Base-by-base conservation (phyloP, 2,888 invertebrate species). In the Parnassius orleans region DNA sequence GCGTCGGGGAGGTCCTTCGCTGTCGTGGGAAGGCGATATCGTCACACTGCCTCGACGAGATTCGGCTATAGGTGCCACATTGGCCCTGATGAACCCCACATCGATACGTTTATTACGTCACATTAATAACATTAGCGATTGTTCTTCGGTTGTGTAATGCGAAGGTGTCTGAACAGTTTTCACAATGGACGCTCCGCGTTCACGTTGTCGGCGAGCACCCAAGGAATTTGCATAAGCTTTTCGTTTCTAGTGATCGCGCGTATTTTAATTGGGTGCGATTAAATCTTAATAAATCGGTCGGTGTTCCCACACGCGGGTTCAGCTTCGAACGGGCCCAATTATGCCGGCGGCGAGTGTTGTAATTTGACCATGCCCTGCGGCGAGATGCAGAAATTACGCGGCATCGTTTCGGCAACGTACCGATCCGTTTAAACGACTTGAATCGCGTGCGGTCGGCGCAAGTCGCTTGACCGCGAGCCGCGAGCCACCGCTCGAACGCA, bases 281-380 rank as follows among this genome's bases (percentile, higher is more conserved):
- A 89, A 90, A 89, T 89, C 86, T 87, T 87, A 87, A 90, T 89
- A 87, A 87, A 87, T 87, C 85, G 87, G 81, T 71, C 81, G 77
- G 82, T 81, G 80, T 88, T 87, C 83, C 84, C 83, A 84, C 86
- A 84, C 81, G 85, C 84, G 84, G 76, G 47, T 43, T 48, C 47
- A 47, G 53, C 42, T 53, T 41, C 75, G 74, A 74, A 69, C 75
- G 72, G 73, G 78, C 79, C 84, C 83, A 90, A 90, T 90, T 88
- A 86, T 79, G 80, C 82, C 79, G 81, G 72, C 81, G 81, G 86
- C 80, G 76, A 75, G 77, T 79, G 79, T 83, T 81, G 84, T 84
- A 88, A 87, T 89, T 90, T 85, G 84, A 78, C 74, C 76, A 79
- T 82, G 76, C 79, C 88, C 84, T 73, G 79, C 68, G 87, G 89